Evolutionary conservation across 2,888 invertebrate genomes (phyloP).

Genomic region (Sarcophaga carnaria): DNA sequence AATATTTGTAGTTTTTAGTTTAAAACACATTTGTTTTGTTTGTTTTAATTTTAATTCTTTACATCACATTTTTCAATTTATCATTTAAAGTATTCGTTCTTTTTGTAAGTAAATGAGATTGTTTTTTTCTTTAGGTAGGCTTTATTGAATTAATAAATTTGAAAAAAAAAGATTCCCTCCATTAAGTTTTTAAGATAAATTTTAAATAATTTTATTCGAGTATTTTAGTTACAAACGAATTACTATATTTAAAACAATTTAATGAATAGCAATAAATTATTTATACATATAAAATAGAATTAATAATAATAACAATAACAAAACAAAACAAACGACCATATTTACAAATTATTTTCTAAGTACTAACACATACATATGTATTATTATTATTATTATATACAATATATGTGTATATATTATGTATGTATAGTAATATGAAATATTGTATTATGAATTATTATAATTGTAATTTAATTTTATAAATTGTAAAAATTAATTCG

Average conservation of each 20-base stretch:
- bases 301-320: conserved; percentile 18
- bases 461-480: neutral
- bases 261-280: neutral
- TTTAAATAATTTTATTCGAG: conserved; percentile 15
- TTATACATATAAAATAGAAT: neutral
- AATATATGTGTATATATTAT: too few species aligned
- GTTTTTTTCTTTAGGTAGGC: conserved; percentile 9
- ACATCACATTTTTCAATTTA: neutral
- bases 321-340: neutral
- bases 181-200: conserved; percentile 46
- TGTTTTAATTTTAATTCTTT: neutral
- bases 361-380: neutral
- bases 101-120: conserved; percentile 41
- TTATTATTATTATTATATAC: conserved; percentile 18
- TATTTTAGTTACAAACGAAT: conserved; percentile 13
- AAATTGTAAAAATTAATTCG: too few species aligned
- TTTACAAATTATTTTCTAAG: conserved; percentile 45
- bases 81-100: conserved; percentile 24
- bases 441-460: conserved; percentile 46
- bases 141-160: conserved; percentile 8
- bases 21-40: neutral
- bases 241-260: neutral
- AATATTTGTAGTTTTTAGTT: conserved; percentile 21
- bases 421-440: neutral
- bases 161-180: conserved; percentile 59